Evolutionary conservation across 64 coral and sea anemone species (phyloP).

Genomic region (Hydrozoanthus tunicans): DNA sequence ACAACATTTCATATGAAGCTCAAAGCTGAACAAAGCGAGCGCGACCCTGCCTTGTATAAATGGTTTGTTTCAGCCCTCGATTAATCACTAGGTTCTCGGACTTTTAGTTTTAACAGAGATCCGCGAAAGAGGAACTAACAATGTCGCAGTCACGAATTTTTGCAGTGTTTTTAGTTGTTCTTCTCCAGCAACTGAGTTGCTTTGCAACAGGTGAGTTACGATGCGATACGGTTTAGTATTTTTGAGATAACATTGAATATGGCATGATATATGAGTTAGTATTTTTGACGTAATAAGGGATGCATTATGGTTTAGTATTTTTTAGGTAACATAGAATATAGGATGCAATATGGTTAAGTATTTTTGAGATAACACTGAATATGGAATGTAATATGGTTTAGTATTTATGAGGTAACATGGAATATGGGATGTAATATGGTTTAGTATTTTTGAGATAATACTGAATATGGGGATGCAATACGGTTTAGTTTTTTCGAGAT

Average conservation of each 20-base stretch:
- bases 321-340: too few relatives aligned
- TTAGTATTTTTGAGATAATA: too few relatives aligned
- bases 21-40: constrained; percentile 8
- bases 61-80: not conserved
- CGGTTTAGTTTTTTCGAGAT: too few relatives aligned
- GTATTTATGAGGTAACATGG: too few relatives aligned
- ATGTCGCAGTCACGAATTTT: not conserved
- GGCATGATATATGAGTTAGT: too few relatives aligned
- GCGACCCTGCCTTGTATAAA: not conserved
- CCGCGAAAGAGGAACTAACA: not conserved
- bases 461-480: too few relatives aligned
- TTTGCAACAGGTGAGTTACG: constrained; percentile 6
- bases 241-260: not conserved
- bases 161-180: not conserved
- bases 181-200: constrained; percentile 38
- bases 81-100: not conserved
- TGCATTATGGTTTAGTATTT: too few relatives aligned
- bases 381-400: too few relatives aligned
- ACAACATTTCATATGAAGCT: not conserved
- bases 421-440: too few relatives aligned
- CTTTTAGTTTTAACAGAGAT: not conserved
- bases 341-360: too few relatives aligned
- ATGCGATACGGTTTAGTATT: not conserved
- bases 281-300: too few relatives aligned
- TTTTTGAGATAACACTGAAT: too few relatives aligned